phyloP scores from a whole-genome alignment of 2,888 invertebrate species.

The Cosmia trapezina region DNA sequence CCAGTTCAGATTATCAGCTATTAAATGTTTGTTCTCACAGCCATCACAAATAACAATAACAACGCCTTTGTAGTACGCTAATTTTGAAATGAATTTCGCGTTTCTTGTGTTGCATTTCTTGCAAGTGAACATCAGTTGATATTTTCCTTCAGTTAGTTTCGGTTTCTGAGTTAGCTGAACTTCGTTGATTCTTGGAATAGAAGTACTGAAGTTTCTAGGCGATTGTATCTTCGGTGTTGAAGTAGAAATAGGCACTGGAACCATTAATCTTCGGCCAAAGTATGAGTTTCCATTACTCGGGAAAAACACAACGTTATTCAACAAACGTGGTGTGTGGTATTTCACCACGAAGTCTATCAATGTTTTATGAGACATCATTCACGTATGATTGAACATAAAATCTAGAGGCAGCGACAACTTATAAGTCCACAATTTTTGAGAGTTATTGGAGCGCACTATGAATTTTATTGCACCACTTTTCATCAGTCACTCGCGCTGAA shows the following conservation, averaged over 20 bases:
- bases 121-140: slow-evolving; percentile 95
- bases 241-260: slow-evolving; percentile 75
- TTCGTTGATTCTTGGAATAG: slow-evolving; percentile 73
- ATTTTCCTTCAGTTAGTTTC: slow-evolving; percentile 87
- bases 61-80: slow-evolving; percentile 96
- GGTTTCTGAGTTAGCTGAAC: slow-evolving; percentile 70
- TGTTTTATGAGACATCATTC: slow-evolving; percentile 83
- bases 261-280: slow-evolving; percentile 81
- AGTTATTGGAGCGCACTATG: background rate
- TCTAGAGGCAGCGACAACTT: background rate
- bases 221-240: slow-evolving; percentile 80
- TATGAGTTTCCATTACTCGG: slow-evolving; percentile 87
- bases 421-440: background rate
- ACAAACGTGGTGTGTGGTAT: slow-evolving; percentile 84
- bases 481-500: slow-evolving; percentile 22
- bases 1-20: slow-evolving; percentile 99
- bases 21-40: slow-evolving; percentile 97
- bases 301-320: slow-evolving; percentile 85
- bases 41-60: slow-evolving; percentile 97
- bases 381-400: background rate
- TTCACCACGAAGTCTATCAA: slow-evolving; percentile 86
- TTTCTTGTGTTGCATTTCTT: slow-evolving; percentile 96
- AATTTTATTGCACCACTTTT: slow-evolving; percentile 64
- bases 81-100: slow-evolving; percentile 95
- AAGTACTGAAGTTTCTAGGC: slow-evolving; percentile 80